Conservation (phyloP, 2,797 vertebrate species). For the Sparus aurata region DNA sequence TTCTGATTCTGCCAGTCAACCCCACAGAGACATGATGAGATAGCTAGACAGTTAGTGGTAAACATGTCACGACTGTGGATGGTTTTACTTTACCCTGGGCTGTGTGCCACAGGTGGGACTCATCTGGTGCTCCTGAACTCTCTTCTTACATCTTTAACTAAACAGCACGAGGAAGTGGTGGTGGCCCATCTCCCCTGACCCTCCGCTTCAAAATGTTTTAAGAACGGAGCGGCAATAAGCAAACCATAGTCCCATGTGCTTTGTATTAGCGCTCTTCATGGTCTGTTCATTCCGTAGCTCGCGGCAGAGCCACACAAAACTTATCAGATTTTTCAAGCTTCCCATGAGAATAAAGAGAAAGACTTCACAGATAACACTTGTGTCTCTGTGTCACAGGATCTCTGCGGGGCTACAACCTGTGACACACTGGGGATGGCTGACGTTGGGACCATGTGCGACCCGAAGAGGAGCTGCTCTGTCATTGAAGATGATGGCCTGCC, state of each 20-base stretch:
- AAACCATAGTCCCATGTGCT: constrained; percentile 54
- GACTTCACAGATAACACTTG: background rate
- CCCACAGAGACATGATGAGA: background rate
- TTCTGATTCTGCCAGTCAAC: background rate
- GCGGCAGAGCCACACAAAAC: constrained; percentile 18
- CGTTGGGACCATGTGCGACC: constrained; percentile 98
- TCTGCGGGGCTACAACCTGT: constrained; percentile 95
- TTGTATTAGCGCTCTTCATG: constrained; percentile 48
- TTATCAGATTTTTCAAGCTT: constrained; percentile 18
- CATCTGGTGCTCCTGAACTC: constrained; percentile 16
- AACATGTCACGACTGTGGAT: background rate
- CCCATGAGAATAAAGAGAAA: background rate
- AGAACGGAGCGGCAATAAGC: constrained; percentile 49
- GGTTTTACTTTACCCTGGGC: background rate
- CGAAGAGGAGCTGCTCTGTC: constrained; percentile 97
- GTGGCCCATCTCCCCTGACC: constrained; percentile 26
- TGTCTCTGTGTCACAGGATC: constrained; percentile 86
- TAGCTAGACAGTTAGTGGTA: background rate
- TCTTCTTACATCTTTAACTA: constrained; percentile 32
- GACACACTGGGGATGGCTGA: constrained; percentile 98
- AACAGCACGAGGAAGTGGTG: constrained; percentile 38
- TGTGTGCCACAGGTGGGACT: constrained; percentile 37
- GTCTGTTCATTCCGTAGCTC: constrained; percentile 35
- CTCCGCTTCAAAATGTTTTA: constrained; percentile 39
- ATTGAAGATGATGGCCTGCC: constrained; percentile 97